These are phyloP conservation scores for Perdita meconis DNA, from an alignment of 2,888 invertebrate genomes.

Conservation along the genomic window DNA sequence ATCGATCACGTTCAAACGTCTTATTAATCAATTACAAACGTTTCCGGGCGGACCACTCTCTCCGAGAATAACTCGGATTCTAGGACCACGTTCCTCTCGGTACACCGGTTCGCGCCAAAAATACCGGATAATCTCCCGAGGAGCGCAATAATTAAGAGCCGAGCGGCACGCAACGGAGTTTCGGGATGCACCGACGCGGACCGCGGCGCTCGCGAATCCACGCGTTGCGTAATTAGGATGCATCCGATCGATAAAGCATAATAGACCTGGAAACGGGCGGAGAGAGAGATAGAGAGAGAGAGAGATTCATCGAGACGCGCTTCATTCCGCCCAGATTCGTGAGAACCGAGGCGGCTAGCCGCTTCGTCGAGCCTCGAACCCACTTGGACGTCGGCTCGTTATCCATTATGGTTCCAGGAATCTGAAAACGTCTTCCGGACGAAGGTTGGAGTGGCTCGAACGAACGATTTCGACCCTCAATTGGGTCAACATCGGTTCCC, in stretches of 20 bases:
- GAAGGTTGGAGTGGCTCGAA: not conserved
- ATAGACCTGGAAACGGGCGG: not conserved
- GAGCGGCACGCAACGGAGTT: constrained; percentile 29
- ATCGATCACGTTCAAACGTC: constrained; percentile 39
- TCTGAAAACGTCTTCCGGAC: not conserved
- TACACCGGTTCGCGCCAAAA: constrained; percentile 53
- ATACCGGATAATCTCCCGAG: constrained; percentile 62
- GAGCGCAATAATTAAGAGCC: constrained; percentile 55
- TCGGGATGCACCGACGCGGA: constrained; percentile 37
- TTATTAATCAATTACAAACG: constrained; percentile 54
- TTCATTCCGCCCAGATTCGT: not conserved
- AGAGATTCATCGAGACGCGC: not conserved
- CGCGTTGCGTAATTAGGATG: constrained; percentile 57
- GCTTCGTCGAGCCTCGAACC: not conserved
- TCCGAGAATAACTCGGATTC: constrained; percentile 45
- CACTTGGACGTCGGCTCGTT: constrained; percentile 14
- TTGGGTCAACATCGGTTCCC: constrained; percentile 31
- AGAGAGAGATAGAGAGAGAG: too few species aligned
- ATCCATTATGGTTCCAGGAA: not conserved
- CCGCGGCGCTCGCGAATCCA: constrained; percentile 1
- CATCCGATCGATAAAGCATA: constrained; percentile 28
- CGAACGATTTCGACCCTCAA: constrained; percentile 21
- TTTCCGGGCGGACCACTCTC: constrained; percentile 38
- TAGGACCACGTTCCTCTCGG: constrained; percentile 46
- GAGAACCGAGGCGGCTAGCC: not conserved